phyloP scores from a whole-genome alignment of 2,113 vertebrate species.

The Lepisosteus osseus region DNA sequence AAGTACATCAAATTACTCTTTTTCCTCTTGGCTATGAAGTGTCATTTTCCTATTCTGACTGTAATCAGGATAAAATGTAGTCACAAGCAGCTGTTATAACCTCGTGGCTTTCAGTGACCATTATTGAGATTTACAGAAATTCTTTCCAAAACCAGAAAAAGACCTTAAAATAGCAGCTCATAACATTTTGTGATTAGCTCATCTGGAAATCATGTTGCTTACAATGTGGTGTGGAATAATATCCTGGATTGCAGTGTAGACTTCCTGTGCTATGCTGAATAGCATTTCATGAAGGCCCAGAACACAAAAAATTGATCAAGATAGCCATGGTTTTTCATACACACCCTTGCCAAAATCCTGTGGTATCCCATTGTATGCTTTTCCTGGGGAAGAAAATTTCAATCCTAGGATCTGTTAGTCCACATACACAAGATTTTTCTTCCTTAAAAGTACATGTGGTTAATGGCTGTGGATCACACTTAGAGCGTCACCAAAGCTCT shows the following conservation, averaged over 20 bases:
- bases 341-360: conserved; percentile 22
- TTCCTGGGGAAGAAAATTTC: not conserved
- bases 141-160: conserved; percentile 1
- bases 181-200: conserved; percentile 15
- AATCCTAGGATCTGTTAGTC: conserved; percentile 13
- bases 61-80: not conserved
- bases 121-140: not conserved
- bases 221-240: conserved; percentile 28
- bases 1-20: too few species aligned
- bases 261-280: conserved; percentile 36
- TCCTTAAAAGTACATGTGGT: conserved; percentile 34
- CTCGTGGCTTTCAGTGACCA: not conserved
- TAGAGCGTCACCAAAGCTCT: not conserved
- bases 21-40: not conserved
- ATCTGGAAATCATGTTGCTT: conserved; percentile 24
- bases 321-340: conserved; percentile 17
- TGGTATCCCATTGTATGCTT: conserved; percentile 14
- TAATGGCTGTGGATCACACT: not conserved
- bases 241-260: conserved; percentile 37
- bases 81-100: conserved; percentile 4
- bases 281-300: conserved; percentile 30
- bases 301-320: conserved; percentile 18
- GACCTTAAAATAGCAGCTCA: conserved; percentile 14
- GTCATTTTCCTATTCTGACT: not conserved
- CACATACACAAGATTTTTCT: conserved; percentile 33